Base-by-base conservation (phyloP, 2,888 invertebrate genomes). In the Pterostichus madidus region DNA sequence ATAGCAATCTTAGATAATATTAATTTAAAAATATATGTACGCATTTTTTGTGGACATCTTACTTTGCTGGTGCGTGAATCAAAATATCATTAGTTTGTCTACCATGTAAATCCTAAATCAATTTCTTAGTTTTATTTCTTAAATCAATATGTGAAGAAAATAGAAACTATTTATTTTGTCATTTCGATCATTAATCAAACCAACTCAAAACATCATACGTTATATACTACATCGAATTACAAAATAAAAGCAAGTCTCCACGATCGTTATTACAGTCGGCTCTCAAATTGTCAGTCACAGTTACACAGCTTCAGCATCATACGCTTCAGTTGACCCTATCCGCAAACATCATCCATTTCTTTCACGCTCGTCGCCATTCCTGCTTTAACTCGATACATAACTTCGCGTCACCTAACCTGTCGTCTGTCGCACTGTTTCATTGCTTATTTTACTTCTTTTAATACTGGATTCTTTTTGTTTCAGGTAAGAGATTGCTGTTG, bases 381-480 rank as follows among this genome's bases (percentile, higher is more conserved):
- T 7, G 39, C 11, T 1, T 17, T 39, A 56, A 17, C 56, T 17
- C 13, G 68, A 71, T 71, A 44, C 68, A 71, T 71, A 44, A 71
- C 68, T 64, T 64, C 46, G 44, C 44, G 44, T 39, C 68, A 71
- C 64, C 39, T 64, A 71, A 15, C 44, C 39, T 71, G 68, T 71
- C 68, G 17, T 15, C 39, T 71, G 68, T 71, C 68, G 17, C 64
- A 15, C 56, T 56, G 56, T 56, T 56, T 17, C 13, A 6, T 17
- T 39, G 15, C 13, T 39, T 17, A 35, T 10, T 39, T 71, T 71
- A 17, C n/a, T 39, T 39, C 6, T 64, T 64, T 71, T 44, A 71
- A 71, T 44, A 44, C 8, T 56, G 3, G 44, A 15, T 71, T 15
- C 13, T 32, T 71, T 64, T 71, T 71, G 68, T 71, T 71, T 44